Evolutionary conservation across 2,797 vertebrate genomes (phyloP).

Genomic region (Oryzias sinensis): DNA sequence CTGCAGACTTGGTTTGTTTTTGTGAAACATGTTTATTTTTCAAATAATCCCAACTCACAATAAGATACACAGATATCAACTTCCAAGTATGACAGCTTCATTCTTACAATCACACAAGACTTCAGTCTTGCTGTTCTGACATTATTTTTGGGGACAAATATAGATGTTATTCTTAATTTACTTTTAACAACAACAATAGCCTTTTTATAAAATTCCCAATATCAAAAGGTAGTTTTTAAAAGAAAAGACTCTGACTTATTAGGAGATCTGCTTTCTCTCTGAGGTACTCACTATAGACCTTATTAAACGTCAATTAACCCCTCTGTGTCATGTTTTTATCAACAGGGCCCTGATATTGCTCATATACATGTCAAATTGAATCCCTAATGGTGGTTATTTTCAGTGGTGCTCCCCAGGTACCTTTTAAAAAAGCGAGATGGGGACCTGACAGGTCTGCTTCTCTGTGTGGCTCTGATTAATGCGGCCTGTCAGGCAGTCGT

Average conservation of each 20-base stretch:
- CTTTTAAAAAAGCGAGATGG: conserved; percentile 77
- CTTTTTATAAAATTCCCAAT: too few relatives aligned
- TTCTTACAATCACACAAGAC: too few relatives aligned
- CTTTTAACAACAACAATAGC: too few relatives aligned
- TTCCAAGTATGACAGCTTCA: too few relatives aligned
- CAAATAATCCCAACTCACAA: too few relatives aligned
- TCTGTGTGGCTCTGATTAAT: conserved; percentile 74
- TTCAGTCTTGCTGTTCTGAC: too few relatives aligned
- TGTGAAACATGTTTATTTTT: too few relatives aligned
- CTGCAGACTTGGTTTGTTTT: neutral
- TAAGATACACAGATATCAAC: too few relatives aligned
- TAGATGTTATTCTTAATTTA: too few relatives aligned
- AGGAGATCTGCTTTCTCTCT: conserved; percentile 34
- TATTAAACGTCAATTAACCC: conserved; percentile 67
- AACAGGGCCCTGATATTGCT: conserved; percentile 48
- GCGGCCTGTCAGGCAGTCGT: conserved; percentile 71
- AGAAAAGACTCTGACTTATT: conserved; percentile 20
- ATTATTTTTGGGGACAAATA: too few relatives aligned
- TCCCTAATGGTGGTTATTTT: conserved; percentile 75
- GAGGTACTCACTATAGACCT: conserved; percentile 44
- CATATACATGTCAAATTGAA: conserved; percentile 72
- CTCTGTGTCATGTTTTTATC: conserved; percentile 58
- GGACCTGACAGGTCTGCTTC: conserved; percentile 74
- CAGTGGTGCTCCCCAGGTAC: conserved; percentile 73
- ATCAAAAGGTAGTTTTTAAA: neutral